These are phyloP conservation scores for Sialia sialis DNA, from an alignment of 2,113 vertebrate genomes.

Conservation along the genomic window DNA sequence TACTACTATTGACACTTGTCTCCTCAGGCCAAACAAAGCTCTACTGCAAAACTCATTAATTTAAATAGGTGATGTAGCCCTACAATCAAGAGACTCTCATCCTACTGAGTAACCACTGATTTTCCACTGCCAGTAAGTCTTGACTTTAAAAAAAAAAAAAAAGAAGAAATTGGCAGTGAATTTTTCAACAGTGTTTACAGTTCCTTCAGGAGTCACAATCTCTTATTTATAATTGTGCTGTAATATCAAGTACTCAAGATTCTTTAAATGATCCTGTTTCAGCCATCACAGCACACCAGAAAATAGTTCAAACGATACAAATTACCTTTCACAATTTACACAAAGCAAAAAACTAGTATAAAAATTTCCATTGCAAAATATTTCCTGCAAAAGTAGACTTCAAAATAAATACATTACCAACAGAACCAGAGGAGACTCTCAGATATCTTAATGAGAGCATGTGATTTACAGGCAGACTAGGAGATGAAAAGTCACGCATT, in stretches of 20 bases:
- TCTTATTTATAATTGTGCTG: neutral
- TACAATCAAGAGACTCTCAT: neutral
- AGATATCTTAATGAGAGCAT: neutral
- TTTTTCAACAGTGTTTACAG: neutral
- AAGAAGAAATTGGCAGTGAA: neutral
- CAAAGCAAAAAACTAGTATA: neutral
- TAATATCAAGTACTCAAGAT: neutral
- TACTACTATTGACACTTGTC: neutral
- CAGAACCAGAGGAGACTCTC: neutral
- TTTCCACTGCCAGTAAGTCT: neutral
- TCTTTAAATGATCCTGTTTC: neutral
- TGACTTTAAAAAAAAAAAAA: neutral
- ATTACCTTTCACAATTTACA: neutral
- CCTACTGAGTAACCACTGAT: neutral
- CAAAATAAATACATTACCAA: neutral
- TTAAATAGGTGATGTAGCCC: neutral
- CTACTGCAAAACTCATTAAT: neutral
- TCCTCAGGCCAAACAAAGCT: neutral
- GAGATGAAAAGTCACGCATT: neutral
- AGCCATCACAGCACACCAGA: neutral
- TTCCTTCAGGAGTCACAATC: neutral
- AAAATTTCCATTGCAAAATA: neutral
- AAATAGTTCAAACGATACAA: neutral
- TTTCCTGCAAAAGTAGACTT: neutral
- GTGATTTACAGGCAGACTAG: neutral